Base-by-base conservation (phyloP, 2,113 vertebrate species). In the Bubo bubo region DNA sequence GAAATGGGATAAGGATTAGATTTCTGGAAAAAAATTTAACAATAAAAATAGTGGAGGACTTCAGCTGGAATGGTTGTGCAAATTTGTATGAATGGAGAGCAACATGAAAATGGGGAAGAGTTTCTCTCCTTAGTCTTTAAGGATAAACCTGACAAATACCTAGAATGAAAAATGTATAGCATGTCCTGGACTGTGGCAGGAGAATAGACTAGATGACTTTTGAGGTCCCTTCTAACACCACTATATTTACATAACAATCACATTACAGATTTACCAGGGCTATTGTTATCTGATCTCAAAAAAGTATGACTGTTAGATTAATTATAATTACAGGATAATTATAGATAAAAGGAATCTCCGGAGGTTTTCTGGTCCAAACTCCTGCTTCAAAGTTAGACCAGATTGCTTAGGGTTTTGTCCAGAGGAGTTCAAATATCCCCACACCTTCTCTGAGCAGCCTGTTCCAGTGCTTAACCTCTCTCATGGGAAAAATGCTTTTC, bases 41-140 rank as follows among this genome's bases (percentile, higher is more conserved):
- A 21, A 19, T 18, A 41, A 47, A 60, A 62, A 6, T 9, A 56
- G 9, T 39, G 4, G 6, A 71, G 2, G 12, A 17, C 6, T 82
- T 37, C 12, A 71, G 12, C 3, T 45, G 22, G 10, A 80, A 45
- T n/a, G 26, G 12, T 19, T 70, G 6, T 50, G 4, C 20, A 37
- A 77, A 75, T 19, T 5, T 71, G 3, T 12, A 45, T 59, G 23
- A n/a, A 23, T 41, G 2, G 22, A 90, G 9, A 80, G 27, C 14
- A 39, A 20, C 3, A 23, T 1, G 1, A 43, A 47, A 64, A 23
- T 14, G 5, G 20, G 8, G 14, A 79, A 8, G 1, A 6, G 1
- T 58, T 82, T 60, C 5, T 28, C 3, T 4, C 9, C 14, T 85
- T 49, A 26, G 37, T 6, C 14, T 75, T 74, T 71, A 74, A 10